A percentile compares a stretch with the other conserved stretches of the same genome.
phyloP scores from a whole-genome alignment of 2,797 vertebrate species.

The Nasua narica region DNA sequence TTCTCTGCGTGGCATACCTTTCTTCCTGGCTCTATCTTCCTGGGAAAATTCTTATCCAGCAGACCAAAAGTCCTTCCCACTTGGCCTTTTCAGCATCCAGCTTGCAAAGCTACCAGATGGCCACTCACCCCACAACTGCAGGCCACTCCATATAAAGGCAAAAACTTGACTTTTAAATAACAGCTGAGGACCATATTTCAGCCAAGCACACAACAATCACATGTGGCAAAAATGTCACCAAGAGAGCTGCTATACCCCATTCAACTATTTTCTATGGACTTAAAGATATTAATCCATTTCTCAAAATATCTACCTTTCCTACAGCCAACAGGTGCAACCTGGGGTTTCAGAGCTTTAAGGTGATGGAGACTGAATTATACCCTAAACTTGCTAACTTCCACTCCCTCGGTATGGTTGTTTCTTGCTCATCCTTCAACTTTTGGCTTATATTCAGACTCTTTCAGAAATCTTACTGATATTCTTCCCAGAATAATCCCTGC shows the following conservation, averaged over 20 bases:
- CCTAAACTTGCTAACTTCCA: not conserved
- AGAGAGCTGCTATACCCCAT: not conserved
- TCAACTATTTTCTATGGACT: not conserved
- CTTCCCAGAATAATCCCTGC: not conserved
- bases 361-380: not conserved
- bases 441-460: not conserved
- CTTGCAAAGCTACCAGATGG: not conserved
- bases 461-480: not conserved
- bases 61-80: not conserved
- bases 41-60: not conserved
- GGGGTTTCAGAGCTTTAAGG: not conserved
- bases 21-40: not conserved
- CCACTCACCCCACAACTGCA: not conserved
- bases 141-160: not conserved
- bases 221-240: not conserved
- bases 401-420: not conserved
- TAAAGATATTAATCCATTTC: not conserved
- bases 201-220: not conserved
- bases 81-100: not conserved
- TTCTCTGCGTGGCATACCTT: not conserved
- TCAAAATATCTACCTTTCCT: not conserved
- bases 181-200: not conserved
- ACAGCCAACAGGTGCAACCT: not conserved
- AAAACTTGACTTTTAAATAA: slow-evolving; percentile 31
- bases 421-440: not conserved